A percentile compares a stretch with the other conserved stretches of the same genome.
These are phyloP conservation scores for Propithecus deckenii DNA, from an alignment of 2,797 vertebrate species.

Conservation along the genomic window DNA sequence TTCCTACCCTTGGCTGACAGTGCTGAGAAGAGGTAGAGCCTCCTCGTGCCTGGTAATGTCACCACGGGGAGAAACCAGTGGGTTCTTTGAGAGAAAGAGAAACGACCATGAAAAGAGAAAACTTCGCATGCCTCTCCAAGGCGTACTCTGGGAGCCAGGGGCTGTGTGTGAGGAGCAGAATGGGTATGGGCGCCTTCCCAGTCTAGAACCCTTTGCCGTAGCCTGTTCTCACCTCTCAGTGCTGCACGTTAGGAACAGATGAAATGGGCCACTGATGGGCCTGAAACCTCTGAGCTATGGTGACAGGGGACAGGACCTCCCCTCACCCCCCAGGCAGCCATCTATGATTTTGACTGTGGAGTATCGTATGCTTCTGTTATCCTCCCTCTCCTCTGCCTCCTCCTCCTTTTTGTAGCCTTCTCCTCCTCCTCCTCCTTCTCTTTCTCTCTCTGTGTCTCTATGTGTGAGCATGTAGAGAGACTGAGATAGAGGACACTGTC, in stretches of 20 bases:
- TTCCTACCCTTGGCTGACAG: neutral
- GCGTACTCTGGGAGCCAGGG: fast-evolving
- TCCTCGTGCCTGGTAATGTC: neutral
- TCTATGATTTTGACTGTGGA: neutral
- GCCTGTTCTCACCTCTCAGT: neutral
- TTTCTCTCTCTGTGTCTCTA: neutral
- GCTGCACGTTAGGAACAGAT: neutral
- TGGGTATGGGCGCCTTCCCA: fast-evolving
- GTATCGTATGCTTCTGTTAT: neutral
- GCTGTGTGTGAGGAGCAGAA: fast-evolving
- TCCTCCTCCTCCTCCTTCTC: neutral
- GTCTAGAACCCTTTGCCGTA: neutral
- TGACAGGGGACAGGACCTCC: neutral
- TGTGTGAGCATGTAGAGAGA: neutral
- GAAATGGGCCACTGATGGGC: neutral
- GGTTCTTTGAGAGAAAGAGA: neutral
- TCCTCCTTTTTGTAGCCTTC: too few relatives aligned
- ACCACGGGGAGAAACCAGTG: neutral
- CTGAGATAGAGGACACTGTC: neutral
- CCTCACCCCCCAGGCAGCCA: neutral
- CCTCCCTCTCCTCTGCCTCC: fast-evolving
- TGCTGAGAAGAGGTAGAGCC: too few relatives aligned
- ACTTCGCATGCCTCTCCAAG: neutral
- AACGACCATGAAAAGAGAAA: neutral
- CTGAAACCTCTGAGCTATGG: neutral